phyloP scores from a whole-genome alignment of 2,113 vertebrate species.

The Typhlomys cinereus region DNA sequence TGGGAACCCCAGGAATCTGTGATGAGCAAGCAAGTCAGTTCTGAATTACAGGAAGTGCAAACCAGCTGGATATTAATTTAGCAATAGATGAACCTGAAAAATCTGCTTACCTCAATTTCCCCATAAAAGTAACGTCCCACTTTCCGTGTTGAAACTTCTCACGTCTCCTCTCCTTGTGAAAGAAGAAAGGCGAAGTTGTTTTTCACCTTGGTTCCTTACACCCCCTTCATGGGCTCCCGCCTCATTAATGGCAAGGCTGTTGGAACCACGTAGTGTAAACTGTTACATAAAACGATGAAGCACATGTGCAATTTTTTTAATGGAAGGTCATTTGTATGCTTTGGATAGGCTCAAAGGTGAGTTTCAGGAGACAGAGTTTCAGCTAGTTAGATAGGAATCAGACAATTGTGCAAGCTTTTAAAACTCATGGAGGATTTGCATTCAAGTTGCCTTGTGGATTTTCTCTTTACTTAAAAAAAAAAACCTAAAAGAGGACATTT shows the following conservation, averaged over 20 bases:
- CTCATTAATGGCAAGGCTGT: neutral
- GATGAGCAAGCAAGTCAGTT: neutral
- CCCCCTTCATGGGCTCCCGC: neutral
- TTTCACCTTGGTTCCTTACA: neutral
- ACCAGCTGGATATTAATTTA: neutral
- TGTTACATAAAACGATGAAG: neutral
- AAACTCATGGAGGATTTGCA: neutral
- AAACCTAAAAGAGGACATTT: neutral
- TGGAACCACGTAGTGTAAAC: neutral
- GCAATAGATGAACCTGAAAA: neutral
- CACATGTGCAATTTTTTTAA: neutral
- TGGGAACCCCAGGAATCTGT: neutral
- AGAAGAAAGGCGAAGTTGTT: neutral
- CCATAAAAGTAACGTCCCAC: neutral
- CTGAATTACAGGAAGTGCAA: neutral
- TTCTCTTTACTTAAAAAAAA: constrained; percentile 5
- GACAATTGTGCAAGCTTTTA: neutral
- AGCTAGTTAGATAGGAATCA: constrained; percentile 17
- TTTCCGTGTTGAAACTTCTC: neutral
- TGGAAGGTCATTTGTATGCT: constrained; percentile 34
- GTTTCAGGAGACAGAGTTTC: neutral
- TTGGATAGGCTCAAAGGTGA: constrained; percentile 54
- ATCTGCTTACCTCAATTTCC: neutral
- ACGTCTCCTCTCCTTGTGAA: neutral
- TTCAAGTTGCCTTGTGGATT: neutral